Percentiles rank a stretch among this genome's conserved stretches.
phyloP scores from a whole-genome alignment of 2,888 invertebrate genomes.

The Nomada hirtipes region DNA sequence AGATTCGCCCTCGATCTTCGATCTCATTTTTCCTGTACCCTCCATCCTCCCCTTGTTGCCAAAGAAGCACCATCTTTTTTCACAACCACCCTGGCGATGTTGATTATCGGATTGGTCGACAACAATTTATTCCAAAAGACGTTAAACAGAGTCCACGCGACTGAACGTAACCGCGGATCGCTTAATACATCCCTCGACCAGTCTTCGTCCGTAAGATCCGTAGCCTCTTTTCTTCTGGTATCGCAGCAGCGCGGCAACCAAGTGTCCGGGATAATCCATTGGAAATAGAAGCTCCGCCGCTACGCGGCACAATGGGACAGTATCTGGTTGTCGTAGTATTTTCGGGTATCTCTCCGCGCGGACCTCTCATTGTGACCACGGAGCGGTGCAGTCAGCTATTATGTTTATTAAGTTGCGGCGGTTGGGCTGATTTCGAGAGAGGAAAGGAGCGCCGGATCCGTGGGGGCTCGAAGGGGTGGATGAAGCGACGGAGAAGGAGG shows the following conservation, averaged over 20 bases:
- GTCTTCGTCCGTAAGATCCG: not conserved
- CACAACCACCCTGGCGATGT: not conserved
- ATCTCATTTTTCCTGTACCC: not conserved
- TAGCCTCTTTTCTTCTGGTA: too few species aligned
- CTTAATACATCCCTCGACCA: not conserved
- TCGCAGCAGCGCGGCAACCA: not conserved
- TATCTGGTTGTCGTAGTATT: conserved; percentile 71
- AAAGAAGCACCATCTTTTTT: not conserved
- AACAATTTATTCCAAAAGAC: not conserved
- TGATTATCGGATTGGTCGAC: not conserved
- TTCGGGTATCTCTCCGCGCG: conserved; percentile 78
- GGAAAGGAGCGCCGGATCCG: conserved; percentile 50
- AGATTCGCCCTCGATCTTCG: conserved; percentile 70
- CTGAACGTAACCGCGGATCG: not conserved
- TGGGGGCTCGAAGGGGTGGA: conserved; percentile 45
- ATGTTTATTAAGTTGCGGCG: conserved; percentile 84
- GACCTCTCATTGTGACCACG: conserved; percentile 81
- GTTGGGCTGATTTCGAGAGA: conserved; percentile 63
- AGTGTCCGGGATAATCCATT: conserved; percentile 31
- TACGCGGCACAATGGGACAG: conserved; percentile 18
- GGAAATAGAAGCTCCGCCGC: conserved; percentile 29
- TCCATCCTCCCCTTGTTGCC: not conserved
- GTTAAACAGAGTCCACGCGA: not conserved
- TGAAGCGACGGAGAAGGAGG: conserved; percentile 62
- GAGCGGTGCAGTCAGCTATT: conserved; percentile 82